These are phyloP conservation scores for Candidula unifasciata DNA, from an alignment of 2,888 invertebrate genomes.

Conservation along the genomic window DNA sequence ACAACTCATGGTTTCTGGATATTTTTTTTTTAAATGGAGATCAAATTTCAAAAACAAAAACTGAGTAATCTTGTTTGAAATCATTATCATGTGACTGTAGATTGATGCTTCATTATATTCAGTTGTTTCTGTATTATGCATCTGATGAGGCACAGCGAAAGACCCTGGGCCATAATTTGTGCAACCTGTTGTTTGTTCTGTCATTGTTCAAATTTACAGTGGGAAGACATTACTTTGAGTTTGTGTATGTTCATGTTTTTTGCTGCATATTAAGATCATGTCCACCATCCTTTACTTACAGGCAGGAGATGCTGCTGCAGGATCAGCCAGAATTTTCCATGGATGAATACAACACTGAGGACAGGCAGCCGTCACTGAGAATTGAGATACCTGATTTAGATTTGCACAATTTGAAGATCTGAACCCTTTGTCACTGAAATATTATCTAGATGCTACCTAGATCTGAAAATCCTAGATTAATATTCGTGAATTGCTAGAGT, in stretches of 20 bases:
- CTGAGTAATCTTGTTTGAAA: too few species aligned
- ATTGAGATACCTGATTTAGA: slow-evolving; percentile 32
- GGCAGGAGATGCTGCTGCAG: slow-evolving; percentile 34
- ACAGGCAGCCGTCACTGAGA: neutral
- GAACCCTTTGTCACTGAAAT: neutral
- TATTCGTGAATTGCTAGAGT: neutral
- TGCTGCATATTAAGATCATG: neutral
- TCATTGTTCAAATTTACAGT: too few species aligned
- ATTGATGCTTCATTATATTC: too few species aligned
- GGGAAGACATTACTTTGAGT: too few species aligned
- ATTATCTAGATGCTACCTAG: neutral
- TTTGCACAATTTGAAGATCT: slow-evolving; percentile 20
- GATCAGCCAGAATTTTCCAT: slow-evolving; percentile 41
- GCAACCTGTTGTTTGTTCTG: too few species aligned
- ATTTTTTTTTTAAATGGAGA: too few species aligned
- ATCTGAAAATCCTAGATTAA: neutral
- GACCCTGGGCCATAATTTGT: too few species aligned
- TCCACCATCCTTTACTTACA: neutral
- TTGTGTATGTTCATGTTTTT: neutral
- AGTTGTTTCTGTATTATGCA: too few species aligned
- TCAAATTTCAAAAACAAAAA: too few species aligned
- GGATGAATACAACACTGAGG: slow-evolving; percentile 27
- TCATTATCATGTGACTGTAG: too few species aligned
- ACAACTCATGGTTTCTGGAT: too few species aligned
- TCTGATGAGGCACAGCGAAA: too few species aligned